Base-by-base conservation (phyloP, 1,140 invertebrate species). In the Brachionus plicatilis region DNA sequence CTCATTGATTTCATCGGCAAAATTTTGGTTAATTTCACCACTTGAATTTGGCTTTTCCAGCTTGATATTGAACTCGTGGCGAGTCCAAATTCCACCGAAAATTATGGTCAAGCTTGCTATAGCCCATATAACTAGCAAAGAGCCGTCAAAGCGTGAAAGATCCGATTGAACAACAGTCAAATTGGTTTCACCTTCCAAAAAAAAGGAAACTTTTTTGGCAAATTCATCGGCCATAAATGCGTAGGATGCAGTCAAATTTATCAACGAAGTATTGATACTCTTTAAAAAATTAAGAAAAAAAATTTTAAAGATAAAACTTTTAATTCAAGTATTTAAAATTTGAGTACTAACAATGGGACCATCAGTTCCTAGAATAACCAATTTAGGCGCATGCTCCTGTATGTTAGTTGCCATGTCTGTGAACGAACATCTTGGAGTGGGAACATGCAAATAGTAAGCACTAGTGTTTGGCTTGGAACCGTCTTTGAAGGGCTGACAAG, bases 141-240 rank as follows among this genome's bases (percentile, higher is more conserved):
- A 82, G 12, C 50, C 33, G 53, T 82, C 79, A 47, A 82, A 82
- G 9, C 53, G 50, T 3, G n/a, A 24, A 24, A 68, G 27, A 60
- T 65, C 41, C 17, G 17, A 29, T 17, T 82, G 37, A 3, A 20
- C 17, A 2, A 82, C 79, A 11, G 41, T 82, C 50, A 45, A 65
- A 65, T 82, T 65, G 2, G n/a, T 27, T 65, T 12, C n/a, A 43
- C 11, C 27, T 2, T 33, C 11, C 27, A 65, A 45, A 65, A 82
- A 82, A 9, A 12, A 11, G 5, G 79, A 65, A 3, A 82, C 33
- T 33, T 82, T 82, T 45, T 60, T 29, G 43, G 79, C 79, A 65
- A 82, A 82, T 37, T 68, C 65, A 60, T 82, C 29, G 60, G 79
- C 37, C 79, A 82, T 82, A 68, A 82, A 82, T 33, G 65, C 43